Evolutionary conservation across 2,113 vertebrate genomes (phyloP).

Genomic region (Bostrychus sinensis): DNA sequence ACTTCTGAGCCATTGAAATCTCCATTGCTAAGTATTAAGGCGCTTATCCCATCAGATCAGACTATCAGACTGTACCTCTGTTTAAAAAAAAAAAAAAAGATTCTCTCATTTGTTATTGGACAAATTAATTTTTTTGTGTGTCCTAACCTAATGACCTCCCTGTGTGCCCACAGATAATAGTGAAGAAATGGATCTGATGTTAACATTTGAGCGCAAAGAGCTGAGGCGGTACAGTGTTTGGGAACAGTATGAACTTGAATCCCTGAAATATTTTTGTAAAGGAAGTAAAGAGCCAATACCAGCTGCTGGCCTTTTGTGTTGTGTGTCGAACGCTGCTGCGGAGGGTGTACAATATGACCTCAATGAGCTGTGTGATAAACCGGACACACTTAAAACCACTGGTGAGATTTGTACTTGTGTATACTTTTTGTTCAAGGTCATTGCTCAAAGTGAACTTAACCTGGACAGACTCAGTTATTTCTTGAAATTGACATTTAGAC

Average conservation of each 20-base stretch:
- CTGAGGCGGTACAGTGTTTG: conserved; percentile 70
- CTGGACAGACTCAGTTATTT: no score
- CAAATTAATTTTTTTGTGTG: no score
- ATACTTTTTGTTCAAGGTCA: not conserved
- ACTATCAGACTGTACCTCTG: conserved; percentile 9
- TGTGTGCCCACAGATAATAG: conserved; percentile 29
- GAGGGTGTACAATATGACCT: conserved; percentile 71
- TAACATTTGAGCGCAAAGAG: conserved; percentile 47
- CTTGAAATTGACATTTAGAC: no score
- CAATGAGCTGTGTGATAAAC: conserved; percentile 15
- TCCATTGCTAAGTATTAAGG: not conserved
- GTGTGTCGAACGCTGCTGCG: conserved; percentile 79
- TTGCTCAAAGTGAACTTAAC: not conserved
- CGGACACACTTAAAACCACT: not conserved
- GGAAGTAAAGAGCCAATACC: not conserved
- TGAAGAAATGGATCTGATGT: conserved; percentile 14
- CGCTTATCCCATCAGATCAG: conserved; percentile 6
- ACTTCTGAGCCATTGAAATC: conserved; percentile 35
- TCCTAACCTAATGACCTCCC: not conserved
- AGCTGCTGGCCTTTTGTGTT: conserved; percentile 80
- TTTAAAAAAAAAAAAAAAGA: no score
- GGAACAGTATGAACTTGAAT: conserved; percentile 56
- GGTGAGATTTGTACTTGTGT: conserved; percentile 45
- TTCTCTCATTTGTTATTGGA: no score
- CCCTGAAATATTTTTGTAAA: conserved; percentile 3